Base-by-base conservation (phyloP, 2,797 vertebrate species). In the Antrozous pallidus region DNA sequence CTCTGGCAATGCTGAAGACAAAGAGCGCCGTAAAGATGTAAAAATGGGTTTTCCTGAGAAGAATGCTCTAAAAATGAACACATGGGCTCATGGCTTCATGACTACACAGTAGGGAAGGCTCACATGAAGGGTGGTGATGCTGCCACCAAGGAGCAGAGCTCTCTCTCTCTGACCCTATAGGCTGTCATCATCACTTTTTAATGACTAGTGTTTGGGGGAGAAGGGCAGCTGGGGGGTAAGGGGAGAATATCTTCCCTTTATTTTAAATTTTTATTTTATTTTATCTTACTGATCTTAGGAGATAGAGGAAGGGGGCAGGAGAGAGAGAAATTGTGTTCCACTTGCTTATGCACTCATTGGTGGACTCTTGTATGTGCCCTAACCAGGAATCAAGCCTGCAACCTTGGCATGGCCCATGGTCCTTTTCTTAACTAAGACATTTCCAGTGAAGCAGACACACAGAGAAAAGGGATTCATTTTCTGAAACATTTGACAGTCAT, bases 1-100 rank as follows among this genome's bases (percentile, higher is more conserved):
- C 82, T 95, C 38, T 70, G 69, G 58, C 20, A 91, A 7, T 78
- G 0, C 40, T 36, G 45, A 73, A 83, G 81, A 16, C 81, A 87
- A 71, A 38, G 65, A 80, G 65, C 51, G 22, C 74, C 90, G 13
- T 16, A 45, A 42, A 94, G 51, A 22, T 22, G 31, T 17, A 17
- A n/a, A 90, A 14, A 12, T 51, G 38, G 1, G 33, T 90, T 31
- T 67, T 71, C 11, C 14, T 33, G 88, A 83, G 70, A 58, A 31
- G 8, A 20, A 49, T 83, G 16, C 65, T 67, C 79, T 74, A 9
- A 74, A 82, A 56, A 16, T 5, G 12, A 86, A 16, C 2, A 42
- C 33, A 8, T 31, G 33, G 4, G 49, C n/a, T 49, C 24, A 40
- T 79, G 14, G 78, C 92, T 6, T 24, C 45, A 31, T 70, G 71